Evolutionary conservation across 2,797 vertebrate genomes (phyloP), one percentile per base, ranked within the genome.

Genomic region (Bovichtus variegatus): DNA sequence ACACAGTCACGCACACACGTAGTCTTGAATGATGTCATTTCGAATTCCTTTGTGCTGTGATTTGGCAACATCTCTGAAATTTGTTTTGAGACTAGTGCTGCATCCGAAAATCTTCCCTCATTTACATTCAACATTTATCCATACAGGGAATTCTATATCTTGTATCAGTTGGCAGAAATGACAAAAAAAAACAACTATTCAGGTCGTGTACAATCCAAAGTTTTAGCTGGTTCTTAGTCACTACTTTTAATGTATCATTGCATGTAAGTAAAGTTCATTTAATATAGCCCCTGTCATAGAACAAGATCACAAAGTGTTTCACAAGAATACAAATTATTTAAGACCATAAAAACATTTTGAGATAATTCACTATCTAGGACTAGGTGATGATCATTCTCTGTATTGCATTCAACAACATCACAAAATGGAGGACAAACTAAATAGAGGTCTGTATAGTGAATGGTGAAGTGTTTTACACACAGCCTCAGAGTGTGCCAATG

Each of bases 381-480:
- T 18, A 18, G 19, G 19, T 44, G 11, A 47, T 54, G 19, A 54
- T 58, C 2, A 38, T 7, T 71, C 2, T 46, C 15, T 55, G 6
- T 15, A 43, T 21, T 49, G 12, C 62, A 68, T 51, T 9, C 3
- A 16, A 46, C 46, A 64, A 60, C 25, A 25, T 19, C 4, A 41
- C 74, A 76, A 78, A 78, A 80, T 83, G 68, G 68, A 9, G 7
- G 73, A 58, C n/a, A 60, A 68, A 51, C 34, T 54, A 57, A 73
- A 74, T 51, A 55, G n/a, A n/a, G 47, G n/a, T 66, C 70, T 79
- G 74, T 67, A 76, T 27, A 29, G 40, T 71, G 53, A 86, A 59
- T 9, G 46, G 34, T 60, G 63, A 85, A 27, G 53, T 44, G 53
- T 67, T 76, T 70, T 46, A 72, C 41, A 69, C 50, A 58, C 34